phyloP scores from a whole-genome alignment of 2,888 invertebrate species.

The Dasypogon diadema region DNA sequence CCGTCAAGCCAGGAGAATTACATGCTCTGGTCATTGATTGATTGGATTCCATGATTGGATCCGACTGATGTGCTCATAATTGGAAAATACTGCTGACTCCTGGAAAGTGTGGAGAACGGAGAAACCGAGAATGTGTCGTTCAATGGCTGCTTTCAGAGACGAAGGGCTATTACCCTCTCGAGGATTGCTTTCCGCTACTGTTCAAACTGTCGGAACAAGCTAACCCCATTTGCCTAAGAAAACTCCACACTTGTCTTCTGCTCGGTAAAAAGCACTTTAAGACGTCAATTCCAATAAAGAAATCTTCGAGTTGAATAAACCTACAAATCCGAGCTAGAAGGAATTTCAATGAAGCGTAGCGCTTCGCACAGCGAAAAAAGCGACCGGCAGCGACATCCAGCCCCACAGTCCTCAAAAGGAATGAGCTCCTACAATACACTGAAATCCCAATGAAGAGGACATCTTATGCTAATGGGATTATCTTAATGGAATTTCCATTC shows the following conservation, averaged over 20 bases:
- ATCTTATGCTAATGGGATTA: slow-evolving; percentile 44
- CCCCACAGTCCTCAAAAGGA: neutral
- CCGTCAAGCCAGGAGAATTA: slow-evolving; percentile 16
- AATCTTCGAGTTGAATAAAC: slow-evolving; percentile 42
- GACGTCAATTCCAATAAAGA: slow-evolving; percentile 37
- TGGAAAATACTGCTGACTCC: slow-evolving; percentile 30
- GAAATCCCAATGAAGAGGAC: slow-evolving; percentile 40
- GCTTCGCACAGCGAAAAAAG: slow-evolving; percentile 31
- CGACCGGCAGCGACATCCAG: neutral
- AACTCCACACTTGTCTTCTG: slow-evolving; percentile 1
- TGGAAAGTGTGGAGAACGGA: neutral
- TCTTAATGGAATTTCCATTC: slow-evolving; percentile 48
- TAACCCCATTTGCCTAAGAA: neutral
- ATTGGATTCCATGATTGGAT: slow-evolving; percentile 33
- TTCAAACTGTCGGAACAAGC: neutral
- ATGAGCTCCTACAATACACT: neutral
- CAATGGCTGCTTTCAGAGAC: neutral
- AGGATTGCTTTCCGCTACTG: neutral
- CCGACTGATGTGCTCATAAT: neutral
- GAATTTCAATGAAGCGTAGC: slow-evolving; percentile 37
- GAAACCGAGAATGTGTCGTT: neutral
- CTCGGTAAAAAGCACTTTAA: slow-evolving; percentile 23
- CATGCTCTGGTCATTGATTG: slow-evolving; percentile 29
- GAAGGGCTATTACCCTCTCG: no score
- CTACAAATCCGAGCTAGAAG: slow-evolving; percentile 33